Percentiles rank a stretch among this genome's conserved stretches.
Evolutionary conservation across 2,113 vertebrate genomes (phyloP).

Genomic region (Misgurnus anguillicaudatus): DNA sequence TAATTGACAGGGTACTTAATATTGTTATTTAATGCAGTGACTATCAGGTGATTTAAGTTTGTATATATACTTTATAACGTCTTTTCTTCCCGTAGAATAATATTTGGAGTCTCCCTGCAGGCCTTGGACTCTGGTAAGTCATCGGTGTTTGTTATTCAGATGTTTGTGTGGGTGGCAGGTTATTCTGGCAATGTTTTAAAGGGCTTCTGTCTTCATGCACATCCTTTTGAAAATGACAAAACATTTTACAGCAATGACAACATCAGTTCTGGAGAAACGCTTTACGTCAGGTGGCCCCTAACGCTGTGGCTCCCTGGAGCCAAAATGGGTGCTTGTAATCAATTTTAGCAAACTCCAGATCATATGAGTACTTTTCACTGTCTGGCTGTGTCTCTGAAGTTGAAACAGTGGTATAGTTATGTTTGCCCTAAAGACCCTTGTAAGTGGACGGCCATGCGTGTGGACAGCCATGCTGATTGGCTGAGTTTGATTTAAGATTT

Average conservation of each 20-base stretch:
- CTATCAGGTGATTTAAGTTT: no score
- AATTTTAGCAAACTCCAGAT: not conserved
- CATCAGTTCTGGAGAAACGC: not conserved
- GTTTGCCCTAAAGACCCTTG: slow-evolving; percentile 50
- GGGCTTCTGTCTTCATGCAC: not conserved
- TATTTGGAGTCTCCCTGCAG: no score
- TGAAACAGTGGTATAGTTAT: slow-evolving; percentile 19
- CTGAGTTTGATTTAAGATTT: slow-evolving; percentile 75
- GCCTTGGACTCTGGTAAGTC: no score
- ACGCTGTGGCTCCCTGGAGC: not conserved
- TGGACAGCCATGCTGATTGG: slow-evolving; percentile 65
- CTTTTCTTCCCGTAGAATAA: no score
- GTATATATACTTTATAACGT: no score
- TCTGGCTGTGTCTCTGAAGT: not conserved
- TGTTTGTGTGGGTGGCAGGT: no score
- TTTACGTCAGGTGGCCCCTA: not conserved
- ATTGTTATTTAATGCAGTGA: no score
- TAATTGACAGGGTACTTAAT: no score
- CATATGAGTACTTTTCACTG: not conserved
- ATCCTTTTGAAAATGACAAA: not conserved
- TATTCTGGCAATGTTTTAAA: no score
- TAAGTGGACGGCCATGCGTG: slow-evolving; percentile 42
- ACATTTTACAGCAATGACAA: slow-evolving; percentile 5
- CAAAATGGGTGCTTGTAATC: not conserved
- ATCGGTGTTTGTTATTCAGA: no score